Conservation (phyloP, 2,797 vertebrate genomes). For the Gymnocypris eckloni region DNA sequence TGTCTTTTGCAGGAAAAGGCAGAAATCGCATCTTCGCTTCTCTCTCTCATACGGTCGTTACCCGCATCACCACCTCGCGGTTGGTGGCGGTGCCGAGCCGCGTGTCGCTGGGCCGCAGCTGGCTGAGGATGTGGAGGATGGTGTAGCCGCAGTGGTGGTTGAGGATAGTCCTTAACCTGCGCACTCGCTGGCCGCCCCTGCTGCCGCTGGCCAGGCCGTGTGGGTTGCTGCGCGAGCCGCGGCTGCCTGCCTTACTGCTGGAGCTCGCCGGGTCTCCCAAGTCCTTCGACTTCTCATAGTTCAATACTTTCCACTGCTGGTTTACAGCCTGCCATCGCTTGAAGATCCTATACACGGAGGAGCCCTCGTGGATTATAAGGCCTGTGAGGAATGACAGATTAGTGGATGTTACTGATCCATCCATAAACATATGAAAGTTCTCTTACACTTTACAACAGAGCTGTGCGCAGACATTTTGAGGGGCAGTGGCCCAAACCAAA, state of each 20-base stretch:
- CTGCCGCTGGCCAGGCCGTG: slow-evolving; percentile 80
- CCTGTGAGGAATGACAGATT: slow-evolving; percentile 72
- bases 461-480: too few species aligned
- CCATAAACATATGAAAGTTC: background rate
- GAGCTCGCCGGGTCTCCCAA: slow-evolving; percentile 87
- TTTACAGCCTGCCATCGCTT: slow-evolving; percentile 96
- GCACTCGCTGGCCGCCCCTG: slow-evolving; percentile 77
- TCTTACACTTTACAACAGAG: background rate
- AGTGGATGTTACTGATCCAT: slow-evolving; percentile 22
- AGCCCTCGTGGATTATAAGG: slow-evolving; percentile 93
- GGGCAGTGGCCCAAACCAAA: too few species aligned
- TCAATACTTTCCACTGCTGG: slow-evolving; percentile 95
- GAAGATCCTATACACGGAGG: slow-evolving; percentile 92
- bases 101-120: slow-evolving; percentile 87
- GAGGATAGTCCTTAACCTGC: slow-evolving; percentile 92
- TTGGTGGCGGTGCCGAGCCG: slow-evolving; percentile 83
- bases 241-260: slow-evolving; percentile 81
- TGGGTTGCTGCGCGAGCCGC: slow-evolving; percentile 83
- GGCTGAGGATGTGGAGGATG: slow-evolving; percentile 92
- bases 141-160: slow-evolving; percentile 96
- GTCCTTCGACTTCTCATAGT: slow-evolving; percentile 94
- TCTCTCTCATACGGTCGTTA: slow-evolving; percentile 88
- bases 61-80: slow-evolving; percentile 94
- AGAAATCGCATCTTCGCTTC: slow-evolving; percentile 2
- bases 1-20: slow-evolving; percentile 45